These are phyloP conservation scores for Athalia rosae DNA, from an alignment of 2,888 invertebrate genomes.

Conservation along the genomic window DNA sequence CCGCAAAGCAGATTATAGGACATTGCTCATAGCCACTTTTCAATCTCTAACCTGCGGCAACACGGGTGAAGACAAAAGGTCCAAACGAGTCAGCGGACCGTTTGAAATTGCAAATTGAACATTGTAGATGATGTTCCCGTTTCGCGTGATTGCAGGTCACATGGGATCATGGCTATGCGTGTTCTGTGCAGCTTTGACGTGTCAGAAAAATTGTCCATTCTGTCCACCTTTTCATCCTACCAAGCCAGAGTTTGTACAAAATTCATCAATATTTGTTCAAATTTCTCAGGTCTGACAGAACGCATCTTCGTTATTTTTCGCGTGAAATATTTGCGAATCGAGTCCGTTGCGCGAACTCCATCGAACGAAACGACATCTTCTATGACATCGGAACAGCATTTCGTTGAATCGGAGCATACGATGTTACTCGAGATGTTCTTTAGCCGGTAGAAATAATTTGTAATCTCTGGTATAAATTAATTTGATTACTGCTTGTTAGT, in stretches of 20 bases:
- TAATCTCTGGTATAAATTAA: slow-evolving; percentile 11
- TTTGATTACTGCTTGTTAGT: slow-evolving; percentile 3
- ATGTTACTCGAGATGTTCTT: slow-evolving; percentile 1
- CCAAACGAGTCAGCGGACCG: background rate
- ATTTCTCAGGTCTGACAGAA: too few species aligned
- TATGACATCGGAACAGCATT: too few species aligned
- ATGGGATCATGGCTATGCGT: background rate
- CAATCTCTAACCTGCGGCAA: background rate
- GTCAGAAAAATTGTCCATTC: too few species aligned
- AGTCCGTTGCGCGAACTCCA: too few species aligned
- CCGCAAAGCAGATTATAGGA: background rate
- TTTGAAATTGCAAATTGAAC: background rate
- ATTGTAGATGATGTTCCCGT: background rate
- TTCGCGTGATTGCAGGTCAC: background rate
- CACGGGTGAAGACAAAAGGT: background rate
- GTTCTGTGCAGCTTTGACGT: too few species aligned
- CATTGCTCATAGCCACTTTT: background rate
- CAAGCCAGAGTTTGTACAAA: too few species aligned
- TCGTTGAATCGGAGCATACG: background rate
- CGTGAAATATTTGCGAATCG: too few species aligned
- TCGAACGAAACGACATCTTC: too few species aligned
- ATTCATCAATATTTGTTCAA: too few species aligned
- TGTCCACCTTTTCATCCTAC: too few species aligned
- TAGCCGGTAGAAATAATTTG: background rate
- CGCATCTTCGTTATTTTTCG: too few species aligned